A percentile compares a stretch with the other conserved stretches of the same genome.
These are phyloP conservation scores for Marcusenius ussheri DNA, from an alignment of 2,113 vertebrate species.

Conservation along the genomic window DNA sequence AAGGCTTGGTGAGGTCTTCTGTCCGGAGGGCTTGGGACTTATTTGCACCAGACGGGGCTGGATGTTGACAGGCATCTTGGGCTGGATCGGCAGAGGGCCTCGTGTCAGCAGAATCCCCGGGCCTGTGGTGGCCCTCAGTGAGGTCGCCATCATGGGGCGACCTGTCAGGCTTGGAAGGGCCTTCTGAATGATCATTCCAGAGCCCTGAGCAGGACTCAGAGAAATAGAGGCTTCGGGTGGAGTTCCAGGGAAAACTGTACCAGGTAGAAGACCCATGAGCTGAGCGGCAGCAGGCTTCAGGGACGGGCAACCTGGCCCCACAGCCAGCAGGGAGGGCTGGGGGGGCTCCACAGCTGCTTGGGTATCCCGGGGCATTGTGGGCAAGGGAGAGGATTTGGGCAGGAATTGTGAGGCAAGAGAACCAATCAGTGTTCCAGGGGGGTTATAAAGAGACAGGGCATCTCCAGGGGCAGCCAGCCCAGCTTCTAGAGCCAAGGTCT, in stretches of 20 bases:
- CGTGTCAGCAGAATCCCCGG: constrained; percentile 55
- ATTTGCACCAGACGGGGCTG: constrained; percentile 67
- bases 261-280: constrained; percentile 63
- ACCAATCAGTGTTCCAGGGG: constrained; percentile 44
- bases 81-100: constrained; percentile 58
- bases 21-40: constrained; percentile 61
- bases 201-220: constrained; percentile 55
- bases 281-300: constrained; percentile 60
- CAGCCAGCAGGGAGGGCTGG: constrained; percentile 63
- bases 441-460: constrained; percentile 48
- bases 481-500: constrained; percentile 65
- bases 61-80: constrained; percentile 66
- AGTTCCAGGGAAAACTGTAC: constrained; percentile 59
- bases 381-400: constrained; percentile 44
- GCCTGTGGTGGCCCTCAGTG: constrained; percentile 43
- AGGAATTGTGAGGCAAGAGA: constrained; percentile 47
- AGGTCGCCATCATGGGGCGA: constrained; percentile 46
- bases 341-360: constrained; percentile 65
- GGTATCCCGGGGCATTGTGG: constrained; percentile 56
- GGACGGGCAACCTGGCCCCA: constrained; percentile 63
- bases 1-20: constrained; percentile 54
- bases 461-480: constrained; percentile 52
- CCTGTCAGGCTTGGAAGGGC: constrained; percentile 45
- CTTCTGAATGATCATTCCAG: constrained; percentile 62
- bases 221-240: constrained; percentile 59